A percentile compares a stretch with the other conserved stretches of the same genome.
Conservation (phyloP, 1,140 invertebrate species). For the Ceratina calcarata region DNA sequence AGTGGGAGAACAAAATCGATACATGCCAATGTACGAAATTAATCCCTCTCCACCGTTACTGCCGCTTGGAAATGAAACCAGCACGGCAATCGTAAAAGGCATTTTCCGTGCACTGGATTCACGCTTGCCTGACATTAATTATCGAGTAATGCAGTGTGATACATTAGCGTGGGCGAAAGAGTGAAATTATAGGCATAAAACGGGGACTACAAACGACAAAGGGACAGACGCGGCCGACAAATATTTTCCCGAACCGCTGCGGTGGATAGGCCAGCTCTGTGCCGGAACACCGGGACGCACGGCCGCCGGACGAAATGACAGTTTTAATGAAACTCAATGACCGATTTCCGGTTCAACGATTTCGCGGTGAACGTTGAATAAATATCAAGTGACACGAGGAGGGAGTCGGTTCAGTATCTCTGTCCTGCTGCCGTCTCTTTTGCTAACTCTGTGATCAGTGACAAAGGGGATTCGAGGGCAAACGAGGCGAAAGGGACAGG, state of each 20-base stretch:
- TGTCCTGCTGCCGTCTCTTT: not conserved
- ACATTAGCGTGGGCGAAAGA: conserved; percentile 37
- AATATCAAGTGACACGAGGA: conserved; percentile 22
- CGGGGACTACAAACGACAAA: conserved; percentile 12
- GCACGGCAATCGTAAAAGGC: conserved; percentile 4
- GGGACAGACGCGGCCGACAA: conserved; percentile 16
- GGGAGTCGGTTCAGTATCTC: not conserved
- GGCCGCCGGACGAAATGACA: conserved; percentile 22
- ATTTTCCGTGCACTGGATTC: conserved; percentile 14
- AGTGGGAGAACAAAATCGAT: not conserved
- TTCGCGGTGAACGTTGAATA: conserved; percentile 41
- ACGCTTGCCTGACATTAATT: conserved; percentile 31
- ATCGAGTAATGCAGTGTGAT: conserved; percentile 34
- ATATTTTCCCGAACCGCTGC: conserved; percentile 30
- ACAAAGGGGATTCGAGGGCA: conserved; percentile 10
- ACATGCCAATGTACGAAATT: not conserved
- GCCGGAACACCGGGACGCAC: not conserved
- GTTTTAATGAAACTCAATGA: conserved; percentile 54
- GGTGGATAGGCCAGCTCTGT: not conserved
- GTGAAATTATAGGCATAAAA: conserved; percentile 36
- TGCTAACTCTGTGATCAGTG: not conserved
- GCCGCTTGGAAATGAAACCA: too few relatives aligned
- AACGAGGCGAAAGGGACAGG: conserved; percentile 7
- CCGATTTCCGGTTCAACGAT: conserved; percentile 43
- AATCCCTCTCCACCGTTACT: not conserved